Evolutionary conservation across 2,888 invertebrate species (phyloP).

Genomic region (Leptinotarsa juncta): DNA sequence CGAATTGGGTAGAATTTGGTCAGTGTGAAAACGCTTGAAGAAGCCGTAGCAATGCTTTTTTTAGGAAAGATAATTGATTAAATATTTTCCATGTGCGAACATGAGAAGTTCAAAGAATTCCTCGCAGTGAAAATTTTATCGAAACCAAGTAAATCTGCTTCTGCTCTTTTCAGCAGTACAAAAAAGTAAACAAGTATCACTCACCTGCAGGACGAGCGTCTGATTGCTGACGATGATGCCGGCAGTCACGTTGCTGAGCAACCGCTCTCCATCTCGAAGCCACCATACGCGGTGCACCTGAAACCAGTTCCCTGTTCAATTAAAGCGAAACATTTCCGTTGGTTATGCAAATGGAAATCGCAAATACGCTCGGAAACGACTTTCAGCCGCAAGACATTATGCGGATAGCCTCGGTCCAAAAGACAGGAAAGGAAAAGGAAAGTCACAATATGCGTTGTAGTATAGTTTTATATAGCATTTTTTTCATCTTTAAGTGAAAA

Average conservation of each 20-base stretch:
- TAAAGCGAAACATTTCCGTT: conserved; percentile 46
- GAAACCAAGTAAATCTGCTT: too few species aligned
- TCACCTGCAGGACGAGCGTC: conserved; percentile 80
- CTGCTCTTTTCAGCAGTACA: too few species aligned
- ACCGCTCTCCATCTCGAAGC: conserved; percentile 72
- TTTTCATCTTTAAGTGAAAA: too few species aligned
- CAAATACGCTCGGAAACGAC: not conserved
- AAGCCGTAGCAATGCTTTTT: too few species aligned
- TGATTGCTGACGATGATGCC: conserved; percentile 86
- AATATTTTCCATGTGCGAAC: too few species aligned
- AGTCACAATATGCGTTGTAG: not conserved
- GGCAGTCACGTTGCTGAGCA: conserved; percentile 78
- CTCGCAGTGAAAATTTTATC: too few species aligned
- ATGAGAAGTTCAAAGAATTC: too few species aligned
- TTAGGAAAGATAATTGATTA: too few species aligned
- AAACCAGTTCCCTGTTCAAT: conserved; percentile 33
- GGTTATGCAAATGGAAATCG: conserved; percentile 44
- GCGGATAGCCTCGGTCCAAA: conserved; percentile 9
- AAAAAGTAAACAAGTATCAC: not conserved
- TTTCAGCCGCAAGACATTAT: conserved; percentile 2
- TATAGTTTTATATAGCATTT: too few species aligned
- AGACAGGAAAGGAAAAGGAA: not conserved
- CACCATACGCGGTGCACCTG: conserved; percentile 64
- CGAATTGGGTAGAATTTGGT: too few species aligned
- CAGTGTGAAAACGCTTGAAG: too few species aligned